Base-by-base conservation (phyloP, 2,888 invertebrate species). In the Hecatera dysodea region DNA sequence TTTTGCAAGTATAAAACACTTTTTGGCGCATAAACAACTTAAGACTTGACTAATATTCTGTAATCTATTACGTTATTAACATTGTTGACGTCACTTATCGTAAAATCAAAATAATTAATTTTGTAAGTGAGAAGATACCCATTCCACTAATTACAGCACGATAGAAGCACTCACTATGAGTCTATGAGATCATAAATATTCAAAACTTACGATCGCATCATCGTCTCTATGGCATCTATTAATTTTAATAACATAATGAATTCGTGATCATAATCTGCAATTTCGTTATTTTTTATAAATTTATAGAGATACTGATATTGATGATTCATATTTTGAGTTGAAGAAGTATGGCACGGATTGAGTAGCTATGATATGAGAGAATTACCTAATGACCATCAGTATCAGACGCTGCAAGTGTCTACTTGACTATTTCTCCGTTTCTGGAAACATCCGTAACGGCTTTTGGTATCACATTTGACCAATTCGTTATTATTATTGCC, bases 271-370 rank as follows among this genome's bases (percentile, higher is more conserved):
- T 68, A 59, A 82, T 82, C 66, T 75, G 48, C 24, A 75, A 80
- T 67, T 75, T 82, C n/a, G n/a, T 79, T 57, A 80, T 70, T 60
- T 65, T 72, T 64, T 65, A 65, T 39, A 65, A 74, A 82, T 82
- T 68, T 79, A 79, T 72, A 27, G 44, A 27, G 44, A 44, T 56
- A 48, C 55, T 66, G 57, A 65, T 61, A 72, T 72, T 50, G 64
- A 64, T 71, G 72, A 57, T 57, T 53, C 24, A 42, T 46, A 52
- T 48, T 68, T 65, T 52, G 42, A 48, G n/a, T 48, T 44, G 44
- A 61, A 42, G 22, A 33, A 19, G 9, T 27, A 46, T n/a, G 12
- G 36, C 15, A 56, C 22, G n/a, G 11, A 52, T 50, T 27, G 4
- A 12, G 36, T 77, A 29, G 50, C 9, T 42, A n/a, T 15, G 8